Evolutionary conservation across 2,797 vertebrate genomes (phyloP), one percentile per base, ranked within the genome.

Genomic region (Sebastes ruberrimus): DNA sequence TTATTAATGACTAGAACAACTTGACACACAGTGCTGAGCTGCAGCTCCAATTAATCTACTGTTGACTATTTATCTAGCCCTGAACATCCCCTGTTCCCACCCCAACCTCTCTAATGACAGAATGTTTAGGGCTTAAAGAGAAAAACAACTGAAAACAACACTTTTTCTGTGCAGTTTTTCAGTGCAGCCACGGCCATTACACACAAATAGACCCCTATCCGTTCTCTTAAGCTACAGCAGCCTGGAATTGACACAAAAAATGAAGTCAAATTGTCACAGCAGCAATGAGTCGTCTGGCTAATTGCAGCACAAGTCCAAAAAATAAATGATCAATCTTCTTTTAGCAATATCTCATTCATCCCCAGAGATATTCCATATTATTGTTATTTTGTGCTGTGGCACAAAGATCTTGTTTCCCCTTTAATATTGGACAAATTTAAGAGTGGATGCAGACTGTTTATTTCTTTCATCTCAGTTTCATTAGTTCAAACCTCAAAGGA

Each of bases 401-500:
- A 86, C 20, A 64, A 62, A 73, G 25, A 75, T 30, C 25, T 61
- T 67, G 61, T 78, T 85, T 80, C 53, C 35, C 27, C 13, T 75
- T 83, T 76, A 80, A 83, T 84, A 86, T 74, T 65, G 75, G 71
- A 84, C 74, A 90, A 64, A 86, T 85, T 85, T 86, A 60, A 71
- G 71, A 73, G 55, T 33, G 80, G 90, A 79, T 77, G 75, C 69
- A 23, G 84, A 62, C 60, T 80, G 82, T 88, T 89, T 86, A 80
- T 88, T 89, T 89, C 85, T 90, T 89, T 90, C 83, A 86, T 88
- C 85, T 88, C 74, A 55, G 33, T 90, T 91, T 93, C 88, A 93
- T 93, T 93, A 91, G 90, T 82, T 88, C 72, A 85, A 87, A 90
- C 83, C 90, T 91, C 88, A 89, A 85, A 91, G 90, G 92, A 87